Percentiles rank a stretch among this genome's conserved stretches.
Evolutionary conservation across 2,888 invertebrate genomes (phyloP).

Genomic region (Dasysyrphus albostriatus): DNA sequence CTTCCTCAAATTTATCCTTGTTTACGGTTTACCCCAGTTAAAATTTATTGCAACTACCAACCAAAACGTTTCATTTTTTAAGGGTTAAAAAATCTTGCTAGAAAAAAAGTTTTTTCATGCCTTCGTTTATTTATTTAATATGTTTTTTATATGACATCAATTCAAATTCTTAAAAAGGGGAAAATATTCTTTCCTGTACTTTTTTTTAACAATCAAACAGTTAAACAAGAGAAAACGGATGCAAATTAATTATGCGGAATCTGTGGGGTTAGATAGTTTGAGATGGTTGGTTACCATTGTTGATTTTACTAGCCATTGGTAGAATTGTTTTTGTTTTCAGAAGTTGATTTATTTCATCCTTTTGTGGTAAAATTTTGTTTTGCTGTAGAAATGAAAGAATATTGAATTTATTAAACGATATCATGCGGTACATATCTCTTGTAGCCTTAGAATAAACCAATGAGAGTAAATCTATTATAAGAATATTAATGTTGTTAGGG

Average conservation of each 20-base stretch:
- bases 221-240: slow-evolving; percentile 8
- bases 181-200: not conserved
- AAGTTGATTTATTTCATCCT: not conserved
- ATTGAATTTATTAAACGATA: too few species aligned
- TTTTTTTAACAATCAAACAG: too few species aligned
- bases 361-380: not conserved
- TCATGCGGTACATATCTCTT: too few species aligned
- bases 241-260: slow-evolving; percentile 45
- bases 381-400: not conserved
- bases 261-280: not conserved
- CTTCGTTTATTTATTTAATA: not conserved
- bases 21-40: too few species aligned
- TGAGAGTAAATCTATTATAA: too few species aligned
- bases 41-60: too few species aligned
- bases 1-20: too few species aligned
- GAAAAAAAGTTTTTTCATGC: not conserved
- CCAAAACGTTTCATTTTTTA: too few species aligned
- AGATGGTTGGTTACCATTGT: slow-evolving; percentile 2
- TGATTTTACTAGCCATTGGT: not conserved
- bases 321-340: not conserved
- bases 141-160: not conserved
- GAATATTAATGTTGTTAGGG: too few species aligned
- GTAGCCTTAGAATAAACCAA: too few species aligned
- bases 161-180: not conserved
- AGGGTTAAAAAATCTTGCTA: too few species aligned